These are phyloP conservation scores for Calcarius ornatus DNA, from an alignment of 2,113 vertebrate species.

Conservation along the genomic window DNA sequence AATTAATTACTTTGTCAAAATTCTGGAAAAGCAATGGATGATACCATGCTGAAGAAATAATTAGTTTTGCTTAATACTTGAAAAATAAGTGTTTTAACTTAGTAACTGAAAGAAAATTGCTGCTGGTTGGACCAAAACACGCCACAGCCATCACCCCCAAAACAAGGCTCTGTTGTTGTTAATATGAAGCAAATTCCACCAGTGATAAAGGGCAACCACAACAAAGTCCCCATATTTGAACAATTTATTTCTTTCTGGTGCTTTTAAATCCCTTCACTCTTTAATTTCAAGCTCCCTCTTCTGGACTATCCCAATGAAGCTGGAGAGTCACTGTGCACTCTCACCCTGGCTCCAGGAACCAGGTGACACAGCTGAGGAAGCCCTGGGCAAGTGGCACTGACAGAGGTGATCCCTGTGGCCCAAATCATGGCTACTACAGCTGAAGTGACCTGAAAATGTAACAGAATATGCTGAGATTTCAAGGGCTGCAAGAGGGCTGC, in stretches of 20 bases:
- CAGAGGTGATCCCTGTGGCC: not conserved
- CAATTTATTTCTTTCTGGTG: not conserved
- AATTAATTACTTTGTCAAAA: not conserved
- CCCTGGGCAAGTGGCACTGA: not conserved
- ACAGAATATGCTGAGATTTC: not conserved
- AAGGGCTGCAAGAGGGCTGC: not conserved
- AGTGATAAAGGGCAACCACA: not conserved
- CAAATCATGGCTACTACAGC: not conserved
- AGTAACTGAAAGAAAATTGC: not conserved
- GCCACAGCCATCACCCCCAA: not conserved
- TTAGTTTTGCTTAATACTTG: too few relatives aligned
- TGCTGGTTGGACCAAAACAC: not conserved
- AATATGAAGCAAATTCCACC: not conserved
- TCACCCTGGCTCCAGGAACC: not conserved
- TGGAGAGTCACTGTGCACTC: not conserved
- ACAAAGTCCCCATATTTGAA: not conserved
- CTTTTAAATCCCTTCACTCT: conserved; percentile 31
- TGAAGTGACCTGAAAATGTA: not conserved
- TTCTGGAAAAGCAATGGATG: not conserved
- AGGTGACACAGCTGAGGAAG: not conserved
- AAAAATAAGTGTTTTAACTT: not conserved
- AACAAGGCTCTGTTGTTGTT: not conserved
- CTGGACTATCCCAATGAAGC: conserved; percentile 57
- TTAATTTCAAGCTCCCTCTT: conserved; percentile 66
- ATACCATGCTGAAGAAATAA: accelerated